phyloP scores from a whole-genome alignment of 2,888 invertebrate genomes.

The Apotomis capreana region DNA sequence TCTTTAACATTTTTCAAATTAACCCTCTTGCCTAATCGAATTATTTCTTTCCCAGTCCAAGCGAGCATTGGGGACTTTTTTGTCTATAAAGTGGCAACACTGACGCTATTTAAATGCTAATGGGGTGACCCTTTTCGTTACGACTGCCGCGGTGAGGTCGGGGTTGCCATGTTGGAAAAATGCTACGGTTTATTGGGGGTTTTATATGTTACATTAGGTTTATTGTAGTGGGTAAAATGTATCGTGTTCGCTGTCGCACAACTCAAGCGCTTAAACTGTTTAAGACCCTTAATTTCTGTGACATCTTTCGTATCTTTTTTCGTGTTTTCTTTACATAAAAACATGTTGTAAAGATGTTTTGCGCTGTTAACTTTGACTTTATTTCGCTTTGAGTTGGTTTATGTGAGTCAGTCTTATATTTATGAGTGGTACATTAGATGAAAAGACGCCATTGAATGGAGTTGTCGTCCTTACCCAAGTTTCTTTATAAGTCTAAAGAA shows the following conservation, averaged over 20 bases:
- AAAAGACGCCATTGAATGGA: slow-evolving; percentile 1
- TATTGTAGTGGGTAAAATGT: slow-evolving; percentile 36
- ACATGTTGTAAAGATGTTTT: background rate
- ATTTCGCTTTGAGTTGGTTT: slow-evolving; percentile 11
- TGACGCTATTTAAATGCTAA: slow-evolving; percentile 64
- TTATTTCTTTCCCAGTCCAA: slow-evolving; percentile 32
- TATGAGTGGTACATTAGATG: background rate
- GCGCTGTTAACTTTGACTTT: background rate
- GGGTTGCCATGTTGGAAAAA: slow-evolving; percentile 40
- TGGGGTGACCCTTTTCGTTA: slow-evolving; percentile 55
- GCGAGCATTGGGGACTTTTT: slow-evolving; percentile 34
- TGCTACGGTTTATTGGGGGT: slow-evolving; percentile 33
- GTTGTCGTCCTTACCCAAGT: background rate
- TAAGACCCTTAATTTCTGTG: slow-evolving; percentile 5
- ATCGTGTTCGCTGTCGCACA: slow-evolving; percentile 25
- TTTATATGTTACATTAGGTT: slow-evolving; percentile 41
- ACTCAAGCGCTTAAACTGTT: slow-evolving; percentile 12
- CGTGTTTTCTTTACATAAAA: background rate
- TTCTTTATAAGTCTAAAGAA: background rate
- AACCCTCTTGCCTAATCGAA: slow-evolving; percentile 35
- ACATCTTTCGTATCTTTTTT: background rate
- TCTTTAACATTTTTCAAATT: slow-evolving; percentile 32
- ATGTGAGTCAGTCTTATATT: background rate
- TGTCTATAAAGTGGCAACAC: slow-evolving; percentile 44
- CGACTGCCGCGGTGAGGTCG: slow-evolving; percentile 24